Evolutionary conservation across 2,113 vertebrate genomes (phyloP), one percentile per base, ranked within the genome.

Genomic region (Prunella himalayana): DNA sequence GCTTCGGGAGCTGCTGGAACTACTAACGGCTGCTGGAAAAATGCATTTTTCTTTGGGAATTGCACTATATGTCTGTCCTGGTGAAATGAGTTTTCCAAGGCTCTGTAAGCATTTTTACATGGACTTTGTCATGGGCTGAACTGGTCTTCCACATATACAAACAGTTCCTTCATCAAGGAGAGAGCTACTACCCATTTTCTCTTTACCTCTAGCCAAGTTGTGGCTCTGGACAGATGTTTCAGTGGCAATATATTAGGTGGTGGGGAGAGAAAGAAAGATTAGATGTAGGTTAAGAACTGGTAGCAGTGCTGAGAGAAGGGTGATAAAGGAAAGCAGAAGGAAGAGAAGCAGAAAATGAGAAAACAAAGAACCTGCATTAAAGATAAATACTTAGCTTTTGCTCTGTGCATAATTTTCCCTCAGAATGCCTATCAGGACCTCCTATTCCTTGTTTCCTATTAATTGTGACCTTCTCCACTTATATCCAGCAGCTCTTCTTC

Each of bases 1-100:
- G 93, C 39, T 96, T 91, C 95, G 91, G 76, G 68, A 96, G 94
- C 85, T 90, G 86, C 76, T 81, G 56, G 37, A 90, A n/a, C 41
- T 28, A 31, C 56, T 56, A 68, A 5, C 7, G 28, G 53, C 85
- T 50, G 42, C 70, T 75, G 31, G 59, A 56, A 86, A 69, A 90
- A 37, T 3, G 33, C 31, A 27, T 33, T 64, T 69, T 69, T 57
- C 61, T 84, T 76, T 53, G 54, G 51, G 37, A 82, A 60, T 42
- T 1, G 7, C 65, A 15, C 42, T n/a, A 7, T 24, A 15, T 2
- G 5, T 12, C 77, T 53, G 41, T 73, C 44, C 22, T 60, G 15
- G 7, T 20, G 23, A 70, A 80, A 54, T 10, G 24, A 59, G 23
- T 60, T 86, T 80, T 73, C 56, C 20, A 60, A 63, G 69, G 14